phyloP scores from a whole-genome alignment of 1,140 invertebrate genomes.

The Drosophila chauvacae region DNA sequence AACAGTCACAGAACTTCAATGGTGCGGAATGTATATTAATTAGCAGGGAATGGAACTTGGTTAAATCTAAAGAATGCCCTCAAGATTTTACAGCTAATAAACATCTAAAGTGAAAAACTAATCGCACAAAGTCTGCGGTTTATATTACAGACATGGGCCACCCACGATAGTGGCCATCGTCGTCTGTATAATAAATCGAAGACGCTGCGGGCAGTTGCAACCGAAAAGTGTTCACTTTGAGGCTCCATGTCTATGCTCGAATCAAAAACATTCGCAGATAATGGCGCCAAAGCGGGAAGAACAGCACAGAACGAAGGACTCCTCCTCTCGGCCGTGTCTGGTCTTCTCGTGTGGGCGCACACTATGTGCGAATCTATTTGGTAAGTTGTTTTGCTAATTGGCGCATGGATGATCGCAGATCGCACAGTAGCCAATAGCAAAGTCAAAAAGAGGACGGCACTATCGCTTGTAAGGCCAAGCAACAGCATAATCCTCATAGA shows the following conservation, averaged over 20 bases:
- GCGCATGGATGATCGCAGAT: constrained; percentile 46
- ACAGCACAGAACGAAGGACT: not conserved
- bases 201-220: constrained; percentile 5
- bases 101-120: constrained; percentile 18
- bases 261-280: constrained; percentile 45
- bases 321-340: not conserved
- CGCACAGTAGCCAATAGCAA: constrained; percentile 47
- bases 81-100: not conserved
- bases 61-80: not conserved
- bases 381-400: constrained; percentile 45
- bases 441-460: constrained; percentile 48
- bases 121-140: constrained; percentile 2
- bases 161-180: not conserved
- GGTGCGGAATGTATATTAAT: not conserved
- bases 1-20: constrained; percentile 9
- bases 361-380: constrained; percentile 45
- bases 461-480: constrained; percentile 18
- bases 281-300: constrained; percentile 1
- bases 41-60: not conserved
- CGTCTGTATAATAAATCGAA: constrained; percentile 14
- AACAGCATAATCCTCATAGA: constrained; percentile 27
- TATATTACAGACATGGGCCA: not conserved
- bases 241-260: constrained; percentile 23
- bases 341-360: not conserved
- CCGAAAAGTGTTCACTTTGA: constrained; percentile 44